Base-by-base conservation (phyloP, 2,113 vertebrate genomes). In the Nycticebus coucang region DNA sequence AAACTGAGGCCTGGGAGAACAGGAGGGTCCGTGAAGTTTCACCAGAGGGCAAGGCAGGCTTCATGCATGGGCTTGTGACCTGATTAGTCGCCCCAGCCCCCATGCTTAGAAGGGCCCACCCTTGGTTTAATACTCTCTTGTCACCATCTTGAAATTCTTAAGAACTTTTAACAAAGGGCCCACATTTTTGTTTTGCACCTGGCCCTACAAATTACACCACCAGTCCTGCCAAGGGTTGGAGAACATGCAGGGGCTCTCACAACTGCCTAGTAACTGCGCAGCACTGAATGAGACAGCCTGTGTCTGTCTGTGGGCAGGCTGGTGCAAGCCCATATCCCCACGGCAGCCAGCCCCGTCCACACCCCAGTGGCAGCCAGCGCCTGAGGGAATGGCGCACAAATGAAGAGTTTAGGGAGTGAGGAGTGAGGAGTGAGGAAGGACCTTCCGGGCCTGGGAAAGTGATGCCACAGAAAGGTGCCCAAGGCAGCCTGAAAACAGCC, bases 261-360 rank as follows among this genome's bases (percentile, higher is more conserved):
- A 4, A 2, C 0, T 1, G 5, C 0, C 10, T 4, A 1, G 24
- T 35, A 13, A 17, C 37, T 0, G 15, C 2, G 53, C 11, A 33
- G 72, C 0, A 0, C 50, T 15, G 57, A 33, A 26, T 2, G 3
- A 9, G 37, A 24, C 24, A 28, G 80, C 9, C 57, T 0, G 30
- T 7, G 15, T 2, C 9, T 33, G 45, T 15, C 0, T 33, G 45
- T 13, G 2, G 35, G 59, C 80, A 80, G 81, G 95, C 87, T 15
- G 10, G 64, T 1, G 41, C 50, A 89, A 7, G 59, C 59, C 82
- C 24, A 4, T 13, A 26, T 10, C 24, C 14, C 81, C 53, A 19
- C 0, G 8, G 22, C 18, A 19, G n/a, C 55, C 22, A 5, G 4
- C 45, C 45, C 45, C 8, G 45, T 50, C 45, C 45, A 50, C 7